Conservation (phyloP, 2,113 vertebrate species). For the Colistium nudipinnis region DNA sequence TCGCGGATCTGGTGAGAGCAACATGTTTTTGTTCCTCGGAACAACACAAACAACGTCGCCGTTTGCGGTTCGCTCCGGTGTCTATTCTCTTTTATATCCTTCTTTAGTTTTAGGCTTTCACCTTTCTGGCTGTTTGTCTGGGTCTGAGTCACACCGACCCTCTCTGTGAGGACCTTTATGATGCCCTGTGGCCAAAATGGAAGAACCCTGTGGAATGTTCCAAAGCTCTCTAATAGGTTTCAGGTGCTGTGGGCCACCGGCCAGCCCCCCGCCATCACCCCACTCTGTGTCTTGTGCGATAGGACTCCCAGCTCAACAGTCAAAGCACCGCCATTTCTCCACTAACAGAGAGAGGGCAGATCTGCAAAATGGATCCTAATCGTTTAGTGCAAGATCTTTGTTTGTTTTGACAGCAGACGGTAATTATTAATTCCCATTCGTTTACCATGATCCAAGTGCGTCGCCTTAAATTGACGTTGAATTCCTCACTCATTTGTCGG, state of each 20-base stretch:
- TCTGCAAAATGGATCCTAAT: conserved; percentile 35
- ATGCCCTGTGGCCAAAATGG: conserved; percentile 81
- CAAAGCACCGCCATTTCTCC: conserved; percentile 63
- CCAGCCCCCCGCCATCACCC: conserved; percentile 70
- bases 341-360: conserved; percentile 47
- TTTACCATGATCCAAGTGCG: neutral
- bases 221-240: conserved; percentile 84
- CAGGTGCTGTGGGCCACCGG: conserved; percentile 81
- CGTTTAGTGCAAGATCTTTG: conserved; percentile 21
- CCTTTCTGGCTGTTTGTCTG: conserved; percentile 68
- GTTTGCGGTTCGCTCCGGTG: conserved; percentile 9
- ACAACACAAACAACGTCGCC: conserved; percentile 8
- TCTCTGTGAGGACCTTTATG: conserved; percentile 80
- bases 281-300: conserved; percentile 66
- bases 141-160: conserved; percentile 55
- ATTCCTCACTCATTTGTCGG: too few relatives aligned
- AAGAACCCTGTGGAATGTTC: conserved; percentile 85
- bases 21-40: conserved; percentile 22
- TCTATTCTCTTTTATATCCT: conserved; percentile 37
- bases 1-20: conserved; percentile 3
- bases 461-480: neutral
- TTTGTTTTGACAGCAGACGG: neutral
- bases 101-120: conserved; percentile 61
- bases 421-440: too few relatives aligned
- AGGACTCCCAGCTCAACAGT: conserved; percentile 63